Percentiles rank a stretch among this genome's conserved stretches.
These are phyloP conservation scores for mouse (Mus musculus) DNA, from an alignment of 2,113 vertebrate species.

Conservation along the genomic window DNA sequence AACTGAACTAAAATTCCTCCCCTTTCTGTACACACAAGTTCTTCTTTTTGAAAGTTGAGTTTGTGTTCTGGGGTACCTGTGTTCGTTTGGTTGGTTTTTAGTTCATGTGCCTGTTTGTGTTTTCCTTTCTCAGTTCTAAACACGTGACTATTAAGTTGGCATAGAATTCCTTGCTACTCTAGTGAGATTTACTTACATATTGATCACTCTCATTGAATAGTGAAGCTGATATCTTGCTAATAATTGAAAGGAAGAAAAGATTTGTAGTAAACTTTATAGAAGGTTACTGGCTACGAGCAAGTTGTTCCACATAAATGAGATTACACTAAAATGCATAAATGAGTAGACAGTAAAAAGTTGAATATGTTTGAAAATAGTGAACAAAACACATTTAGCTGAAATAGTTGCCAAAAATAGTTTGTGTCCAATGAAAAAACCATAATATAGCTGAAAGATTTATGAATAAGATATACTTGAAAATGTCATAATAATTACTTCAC, in stretches of 20 bases:
- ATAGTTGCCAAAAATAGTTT: not conserved
- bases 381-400: not conserved
- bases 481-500: not conserved
- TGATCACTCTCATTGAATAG: not conserved
- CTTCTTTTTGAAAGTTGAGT: not conserved
- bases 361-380: not conserved
- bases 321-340: not conserved
- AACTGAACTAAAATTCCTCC: not conserved
- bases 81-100: not conserved
- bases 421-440: not conserved
- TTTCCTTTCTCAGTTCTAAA: not conserved
- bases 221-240: slow-evolving; percentile 27
- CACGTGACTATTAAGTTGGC: not conserved
- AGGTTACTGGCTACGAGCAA: not conserved
- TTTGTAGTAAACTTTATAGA: slow-evolving; percentile 35
- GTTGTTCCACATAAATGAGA: not conserved
- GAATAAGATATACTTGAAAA: not conserved
- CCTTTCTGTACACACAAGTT: not conserved
- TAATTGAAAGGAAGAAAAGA: slow-evolving; percentile 33
- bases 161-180: slow-evolving; percentile 19
- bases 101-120: not conserved
- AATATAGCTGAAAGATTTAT: not conserved
- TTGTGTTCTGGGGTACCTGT: not conserved
- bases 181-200: not conserved
- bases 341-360: not conserved